Base-by-base conservation (phyloP, 2,113 vertebrate genomes). In the Hypocryptadius cinnamomeus region DNA sequence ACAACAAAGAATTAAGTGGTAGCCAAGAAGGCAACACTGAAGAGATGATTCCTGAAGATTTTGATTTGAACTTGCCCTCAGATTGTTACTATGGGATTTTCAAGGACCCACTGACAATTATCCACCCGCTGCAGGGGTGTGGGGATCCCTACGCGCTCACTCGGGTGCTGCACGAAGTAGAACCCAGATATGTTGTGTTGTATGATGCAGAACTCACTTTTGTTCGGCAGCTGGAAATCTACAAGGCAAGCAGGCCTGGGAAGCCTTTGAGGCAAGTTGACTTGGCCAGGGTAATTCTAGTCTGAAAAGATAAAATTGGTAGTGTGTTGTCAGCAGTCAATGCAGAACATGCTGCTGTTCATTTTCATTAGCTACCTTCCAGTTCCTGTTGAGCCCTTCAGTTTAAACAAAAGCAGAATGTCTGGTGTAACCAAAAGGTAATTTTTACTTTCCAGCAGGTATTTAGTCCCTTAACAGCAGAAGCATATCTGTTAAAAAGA, bases 221-320 rank as follows among this genome's bases (percentile, higher is more conserved):
- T 21, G 99, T 99, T 6, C 98, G 99, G 14, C 99, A 99, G 97
- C 98, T 99, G 93, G 99, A 99, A 94, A 96, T 99, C 88, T 99
- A 98, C 96, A 99, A 99, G 96, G 99, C 98, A 9, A 98, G 97
- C 93, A 98, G 98, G 69, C 98, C 99, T 2, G 99, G 99, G 42
- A 99, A 98, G 81, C 97, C 98, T 6, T 97, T 99, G 40, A 98
- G 99, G 98, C 98, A 97, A 94, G 97, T 97, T 84, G 10, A 18
- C 17, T 37, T 90, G 39, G 44, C 68, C 53, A 30, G 44, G 22
- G 31, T 48, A 50, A 65, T 68, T 93, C 63, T 61, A 25, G 24
- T 53, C 48, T 77, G 80, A 63, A 35, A 66, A 66, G 65, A 40
- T n/a, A 68, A 88, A 71, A 18, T 5, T 13, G 12, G 10, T 79